Evolutionary conservation across 2,113 vertebrate genomes (phyloP), one percentile per base, ranked within the genome.

Genomic region (Emydocephalus ijimae): DNA sequence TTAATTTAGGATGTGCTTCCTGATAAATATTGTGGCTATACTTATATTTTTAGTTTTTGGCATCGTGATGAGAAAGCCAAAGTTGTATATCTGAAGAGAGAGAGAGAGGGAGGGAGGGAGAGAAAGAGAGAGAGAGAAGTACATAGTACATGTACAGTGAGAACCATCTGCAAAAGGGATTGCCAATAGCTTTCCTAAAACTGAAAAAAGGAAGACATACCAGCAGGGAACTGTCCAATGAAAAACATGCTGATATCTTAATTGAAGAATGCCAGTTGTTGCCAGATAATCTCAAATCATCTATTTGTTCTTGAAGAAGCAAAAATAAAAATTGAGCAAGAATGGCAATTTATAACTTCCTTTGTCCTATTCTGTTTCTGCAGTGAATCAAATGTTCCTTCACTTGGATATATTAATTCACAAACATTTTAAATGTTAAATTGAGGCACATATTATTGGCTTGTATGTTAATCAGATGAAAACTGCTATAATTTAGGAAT

Each of bases 401-500:
- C 69, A 39, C 57, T 50, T 39, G 61, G 48, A 52, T 88, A 88
- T 52, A 88, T 55, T 88, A 54, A 61, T 88, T 92, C 61, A 0
- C 48, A 69, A 39, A 48, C 39, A 11, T 87, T 69, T 74, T 92
- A 88, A 74, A 88, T 69, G 85, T 92, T 88, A 92, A 92, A 64
- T n/a, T 52, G 29, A 61, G 87, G 48, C 86, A 92, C 64, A 23
- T 15, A 43, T 69, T 69, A 92, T n/a, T 54, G 52, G 48, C 86
- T 88, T 88, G 7, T 23, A 54, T 88, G 87, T 92, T 92, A 88
- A 24, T 39, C n/a, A 26, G 48, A 88, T 69, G 3, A 69, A 92
- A 15, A 34, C 24, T 91, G 91, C 0, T 92, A n/a, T 39, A 69
- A 88, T 69, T 88, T 92, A 88, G 45, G 86, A 55, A 69, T 45